Evolutionary conservation across 2,888 invertebrate species (phyloP), one percentile per base, ranked within the genome.

Genomic region (Bellardia bayeri): DNA sequence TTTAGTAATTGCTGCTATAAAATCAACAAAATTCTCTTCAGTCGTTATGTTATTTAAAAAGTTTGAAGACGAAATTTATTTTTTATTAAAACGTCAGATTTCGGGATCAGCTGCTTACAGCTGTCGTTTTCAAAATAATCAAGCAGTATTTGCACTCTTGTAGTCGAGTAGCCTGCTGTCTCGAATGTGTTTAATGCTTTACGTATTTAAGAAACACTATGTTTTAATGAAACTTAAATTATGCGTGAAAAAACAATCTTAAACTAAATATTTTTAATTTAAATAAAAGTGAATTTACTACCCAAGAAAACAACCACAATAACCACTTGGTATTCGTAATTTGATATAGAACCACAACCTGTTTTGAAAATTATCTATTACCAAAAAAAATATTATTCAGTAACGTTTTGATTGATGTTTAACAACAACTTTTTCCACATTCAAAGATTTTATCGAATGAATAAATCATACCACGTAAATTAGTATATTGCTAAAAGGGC

Each of bases 211-310:
- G 16, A 45, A 45, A 45, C 9, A 45, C 11, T 45, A 45, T 11
- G 2, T 13, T n/a, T n/a, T n/a, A n/a, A 45, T 13, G 45, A 45
- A 45, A 45, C 45, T 33, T 11, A 5, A 42, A 64, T 45, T 7
- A 58, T 16, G 8, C 66, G 58, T 49, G n/a, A 71, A 51, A 51
- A 51, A 49, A 40, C n/a, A 68, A 66, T 66, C 14, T 0, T 16
- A 78, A 78, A 68, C 51, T 33, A 42, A 51, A 51, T 51, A 37
- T 13, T 9, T 23, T 58, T 61, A 49, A 69, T 80, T 69, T 40
- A 71, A 71, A 63, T 80, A 51, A 69, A 49, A 69, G n/a, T 58
- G 16, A 61, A 69, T 79, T 68, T 66, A 58, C 49, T 61, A 58
- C 1, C 14, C 54, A 40, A 56, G 23, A 56, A 23, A 16, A 23